phyloP scores from a whole-genome alignment of 1,140 invertebrate species.

The Pseudachorutes palmiensis region DNA sequence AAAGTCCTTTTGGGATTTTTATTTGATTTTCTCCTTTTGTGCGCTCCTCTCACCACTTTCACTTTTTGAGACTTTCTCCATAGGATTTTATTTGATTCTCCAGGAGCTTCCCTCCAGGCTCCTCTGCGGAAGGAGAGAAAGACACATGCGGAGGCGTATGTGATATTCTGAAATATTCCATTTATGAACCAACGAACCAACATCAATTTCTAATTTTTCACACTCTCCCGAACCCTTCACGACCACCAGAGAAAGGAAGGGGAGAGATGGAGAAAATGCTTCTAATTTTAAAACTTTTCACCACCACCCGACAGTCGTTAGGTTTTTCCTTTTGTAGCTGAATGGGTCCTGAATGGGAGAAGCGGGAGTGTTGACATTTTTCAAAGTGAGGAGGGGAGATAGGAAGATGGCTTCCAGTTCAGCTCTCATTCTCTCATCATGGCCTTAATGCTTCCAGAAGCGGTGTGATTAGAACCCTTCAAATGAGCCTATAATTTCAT shows the following conservation, averaged over 20 bases:
- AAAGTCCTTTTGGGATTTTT: not conserved
- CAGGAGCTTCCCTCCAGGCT: not conserved
- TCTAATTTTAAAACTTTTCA: constrained; percentile 1
- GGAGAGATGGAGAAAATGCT: not conserved
- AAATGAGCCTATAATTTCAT: too few species aligned
- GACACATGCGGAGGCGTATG: too few species aligned
- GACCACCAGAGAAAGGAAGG: not conserved
- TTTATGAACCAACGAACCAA: not conserved
- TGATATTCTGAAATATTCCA: too few species aligned
- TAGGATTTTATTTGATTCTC: constrained; percentile 13
- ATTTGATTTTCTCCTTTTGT: not conserved
- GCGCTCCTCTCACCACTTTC: not conserved
- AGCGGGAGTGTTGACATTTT: constrained; percentile 2
- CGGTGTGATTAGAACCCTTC: too few species aligned
- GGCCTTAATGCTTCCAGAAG: too few species aligned
- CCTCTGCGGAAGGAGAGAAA: not conserved
- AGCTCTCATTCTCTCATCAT: not conserved
- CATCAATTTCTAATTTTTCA: not conserved
- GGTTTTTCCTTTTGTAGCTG: too few species aligned
- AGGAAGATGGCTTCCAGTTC: not conserved
- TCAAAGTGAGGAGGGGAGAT: not conserved
- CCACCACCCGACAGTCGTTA: not conserved
- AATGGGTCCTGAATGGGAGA: too few species aligned
- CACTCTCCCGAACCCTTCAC: not conserved
- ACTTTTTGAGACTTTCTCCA: not conserved